phyloP scores from a whole-genome alignment of 2,797 vertebrate genomes.

The Neoniphon sammara region DNA sequence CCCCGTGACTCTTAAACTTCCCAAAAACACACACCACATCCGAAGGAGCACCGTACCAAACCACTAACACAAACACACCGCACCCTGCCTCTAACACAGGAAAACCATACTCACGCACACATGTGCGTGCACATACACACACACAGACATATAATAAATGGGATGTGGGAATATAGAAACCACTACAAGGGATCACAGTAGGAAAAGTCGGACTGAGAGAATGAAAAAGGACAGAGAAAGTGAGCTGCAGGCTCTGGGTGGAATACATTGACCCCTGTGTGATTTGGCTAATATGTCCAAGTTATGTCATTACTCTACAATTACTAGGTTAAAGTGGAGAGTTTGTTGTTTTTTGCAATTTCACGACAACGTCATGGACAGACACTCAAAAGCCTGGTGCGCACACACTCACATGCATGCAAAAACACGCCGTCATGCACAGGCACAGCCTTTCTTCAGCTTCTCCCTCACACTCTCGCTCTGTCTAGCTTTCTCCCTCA shows the following conservation, averaged over 20 bases:
- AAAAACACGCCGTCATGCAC: not conserved
- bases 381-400: constrained; percentile 15
- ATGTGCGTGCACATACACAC: not conserved
- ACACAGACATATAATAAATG: constrained; percentile 11
- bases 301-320: constrained; percentile 3
- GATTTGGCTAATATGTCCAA: constrained; percentile 12
- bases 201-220: constrained; percentile 4
- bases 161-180: constrained; percentile 30
- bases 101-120: constrained; percentile 47
- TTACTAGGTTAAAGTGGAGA: constrained; percentile 15
- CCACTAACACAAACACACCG: constrained; percentile 68
- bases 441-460: constrained; percentile 38
- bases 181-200: not conserved
- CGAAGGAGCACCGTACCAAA: constrained; percentile 59
- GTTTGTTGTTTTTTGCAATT: not conserved
- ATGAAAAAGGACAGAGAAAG: constrained; percentile 4
- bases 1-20: constrained; percentile 67
- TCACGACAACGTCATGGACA: not conserved
- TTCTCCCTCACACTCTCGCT: constrained; percentile 35
- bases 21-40: constrained; percentile 70
- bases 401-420: not conserved
- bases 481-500: constrained; percentile 23
- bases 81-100: constrained; percentile 55
- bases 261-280: not conserved
- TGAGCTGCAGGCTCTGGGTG: constrained; percentile 39